A percentile compares a stretch with the other conserved stretches of the same genome.
phyloP scores from a whole-genome alignment of 2,113 vertebrate genomes.

The Saguinus midas region DNA sequence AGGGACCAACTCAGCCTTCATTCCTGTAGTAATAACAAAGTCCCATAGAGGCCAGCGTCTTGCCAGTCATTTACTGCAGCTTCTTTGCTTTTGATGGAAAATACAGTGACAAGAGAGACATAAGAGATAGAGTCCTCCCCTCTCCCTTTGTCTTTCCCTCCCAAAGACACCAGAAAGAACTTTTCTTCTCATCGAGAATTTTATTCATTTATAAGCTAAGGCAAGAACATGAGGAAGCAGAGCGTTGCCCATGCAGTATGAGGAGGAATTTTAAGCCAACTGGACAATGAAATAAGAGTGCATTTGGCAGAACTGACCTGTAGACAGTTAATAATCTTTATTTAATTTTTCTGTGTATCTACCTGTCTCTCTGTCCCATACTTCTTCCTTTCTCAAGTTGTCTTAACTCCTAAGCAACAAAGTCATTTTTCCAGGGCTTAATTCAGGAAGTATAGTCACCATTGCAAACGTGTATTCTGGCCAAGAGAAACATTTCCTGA shows the following conservation, averaged over 20 bases:
- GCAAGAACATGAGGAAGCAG: not conserved
- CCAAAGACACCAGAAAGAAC: not conserved
- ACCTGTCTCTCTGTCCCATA: not conserved
- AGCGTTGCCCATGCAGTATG: no score
- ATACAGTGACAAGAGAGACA: not conserved
- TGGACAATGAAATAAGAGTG: not conserved
- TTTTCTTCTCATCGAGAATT: not conserved
- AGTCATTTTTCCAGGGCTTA: not conserved
- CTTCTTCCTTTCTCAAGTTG: not conserved
- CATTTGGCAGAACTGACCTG: not conserved
- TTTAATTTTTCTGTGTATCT: slow-evolving; percentile 25
- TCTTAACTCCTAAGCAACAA: not conserved
- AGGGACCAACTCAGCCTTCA: not conserved
- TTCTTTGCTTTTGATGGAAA: not conserved
- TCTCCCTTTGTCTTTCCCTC: not conserved
- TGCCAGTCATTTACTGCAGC: not conserved
- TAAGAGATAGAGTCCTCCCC: not conserved
- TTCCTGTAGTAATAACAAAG: fast-evolving
- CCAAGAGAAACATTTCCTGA: not conserved
- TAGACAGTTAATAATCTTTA: not conserved
- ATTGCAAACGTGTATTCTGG: not conserved
- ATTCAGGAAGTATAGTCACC: not conserved
- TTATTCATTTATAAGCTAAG: not conserved
- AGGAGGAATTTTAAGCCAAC: not conserved
- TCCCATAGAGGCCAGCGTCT: not conserved